phyloP scores from a whole-genome alignment of 2,888 invertebrate genomes.

The Thysanoteuthis rhombus region DNA sequence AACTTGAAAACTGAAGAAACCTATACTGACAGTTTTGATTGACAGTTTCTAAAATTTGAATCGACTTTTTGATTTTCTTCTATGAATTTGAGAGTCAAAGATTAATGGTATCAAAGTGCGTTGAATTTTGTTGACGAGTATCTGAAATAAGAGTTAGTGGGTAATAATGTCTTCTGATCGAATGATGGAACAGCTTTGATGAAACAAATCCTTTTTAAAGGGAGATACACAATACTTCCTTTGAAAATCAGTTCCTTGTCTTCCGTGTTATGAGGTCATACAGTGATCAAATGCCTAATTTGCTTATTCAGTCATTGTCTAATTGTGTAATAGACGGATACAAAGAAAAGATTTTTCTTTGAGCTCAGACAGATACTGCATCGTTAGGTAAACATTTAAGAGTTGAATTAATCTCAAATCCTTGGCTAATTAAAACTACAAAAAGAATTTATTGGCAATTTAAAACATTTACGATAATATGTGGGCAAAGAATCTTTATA shows the following conservation, averaged over 20 bases:
- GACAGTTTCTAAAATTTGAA: too few species aligned
- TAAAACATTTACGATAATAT: neutral
- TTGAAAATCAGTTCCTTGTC: neutral
- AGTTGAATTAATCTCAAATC: neutral
- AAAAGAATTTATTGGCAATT: neutral
- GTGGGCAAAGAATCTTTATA: neutral
- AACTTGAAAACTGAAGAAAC: too few species aligned
- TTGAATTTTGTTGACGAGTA: too few species aligned
- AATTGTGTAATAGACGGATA: neutral
- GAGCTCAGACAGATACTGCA: neutral
- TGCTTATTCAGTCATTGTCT: neutral
- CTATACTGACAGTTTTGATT: too few species aligned
- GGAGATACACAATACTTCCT: neutral
- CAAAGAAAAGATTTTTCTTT: neutral
- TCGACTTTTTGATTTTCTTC: too few species aligned
- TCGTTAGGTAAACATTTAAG: neutral
- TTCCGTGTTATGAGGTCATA: neutral
- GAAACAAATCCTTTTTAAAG: neutral
- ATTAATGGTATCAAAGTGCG: too few species aligned
- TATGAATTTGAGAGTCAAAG: too few species aligned
- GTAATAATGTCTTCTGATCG: too few species aligned
- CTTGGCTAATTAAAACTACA: neutral
- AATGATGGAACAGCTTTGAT: neutral
- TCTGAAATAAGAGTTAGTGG: too few species aligned
- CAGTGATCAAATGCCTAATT: neutral